Base-by-base conservation (phyloP, 2,888 invertebrate genomes). In the Limenitis camilla region DNA sequence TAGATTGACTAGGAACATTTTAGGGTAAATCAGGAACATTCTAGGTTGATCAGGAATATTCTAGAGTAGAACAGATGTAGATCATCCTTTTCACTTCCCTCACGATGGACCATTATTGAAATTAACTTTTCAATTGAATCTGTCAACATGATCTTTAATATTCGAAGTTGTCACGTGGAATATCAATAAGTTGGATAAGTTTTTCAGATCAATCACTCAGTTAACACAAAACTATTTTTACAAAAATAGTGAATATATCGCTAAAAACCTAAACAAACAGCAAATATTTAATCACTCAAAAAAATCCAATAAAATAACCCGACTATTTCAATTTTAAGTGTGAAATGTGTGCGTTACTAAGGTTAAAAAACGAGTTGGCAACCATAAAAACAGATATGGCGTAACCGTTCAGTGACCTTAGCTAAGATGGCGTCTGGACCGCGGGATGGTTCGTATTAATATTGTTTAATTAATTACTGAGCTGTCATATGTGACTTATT, bases 391-490 rank as follows among this genome's bases (percentile, higher is more conserved):
- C 43, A 46, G 46, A 53, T 41, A 52, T 49, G 52, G 55, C 52
- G 52, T 40, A 45, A 46, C 35, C 40, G 56, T 49, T 47, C 55
- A 46, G 29, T 49, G 57, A 46, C 46, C 49, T 49, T 57, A 52
- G 19, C 51, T 50, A 47, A 43, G 39, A 51, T 51, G 51, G 51
- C 50, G 50, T 48, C 48, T 31, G 19, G 48, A 46, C 49, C 38
- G 45, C 55, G 48, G 50, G 47, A 28, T 57, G 49, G 30, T 46
- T 47, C 43, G 39, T 56, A 60, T 58, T 58, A 54, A 52, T 54
- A 59, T 50, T 54, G 48, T 53, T 53, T 58, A 54, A 60, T 56
- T 58, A 60, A 54, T 55, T 47, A 57, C 55, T 52, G 40, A 44
- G 28, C 45, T 48, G 60, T 53, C 58, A 52, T 48, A 45, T 55